Conservation (phyloP, 1,140 invertebrate species). For the Pogonomyrmex barbatus region DNA sequence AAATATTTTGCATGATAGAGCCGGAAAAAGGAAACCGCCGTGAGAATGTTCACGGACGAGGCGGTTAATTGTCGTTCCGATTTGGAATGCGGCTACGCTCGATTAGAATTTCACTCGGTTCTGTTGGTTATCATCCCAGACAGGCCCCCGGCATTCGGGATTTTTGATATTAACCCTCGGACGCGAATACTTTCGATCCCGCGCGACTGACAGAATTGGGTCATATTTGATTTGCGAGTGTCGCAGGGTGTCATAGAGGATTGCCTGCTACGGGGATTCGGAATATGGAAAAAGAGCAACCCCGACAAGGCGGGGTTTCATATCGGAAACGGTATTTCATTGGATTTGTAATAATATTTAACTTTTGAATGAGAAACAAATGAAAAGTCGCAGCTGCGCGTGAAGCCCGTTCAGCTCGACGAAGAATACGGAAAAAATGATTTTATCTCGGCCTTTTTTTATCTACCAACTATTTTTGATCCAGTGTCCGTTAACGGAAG, state of each 20-base stretch:
- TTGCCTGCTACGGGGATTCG: background rate
- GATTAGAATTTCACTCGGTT: constrained; percentile 57
- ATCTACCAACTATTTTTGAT: constrained; percentile 12
- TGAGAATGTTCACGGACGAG: constrained; percentile 26
- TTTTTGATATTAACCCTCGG: constrained; percentile 52
- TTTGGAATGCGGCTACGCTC: constrained; percentile 61
- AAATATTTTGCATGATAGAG: constrained; percentile 63
- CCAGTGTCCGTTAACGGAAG: background rate
- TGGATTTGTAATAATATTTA: constrained; percentile 60
- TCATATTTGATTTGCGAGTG: constrained; percentile 63
- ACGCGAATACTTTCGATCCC: constrained; percentile 42
- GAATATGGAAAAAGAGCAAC: constrained; percentile 48
- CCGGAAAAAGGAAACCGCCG: constrained; percentile 2
- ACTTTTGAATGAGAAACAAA: constrained; percentile 59
- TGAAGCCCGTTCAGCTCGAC: background rate
- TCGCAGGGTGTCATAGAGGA: constrained; percentile 15
- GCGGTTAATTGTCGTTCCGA: constrained; percentile 65
- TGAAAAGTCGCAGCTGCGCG: constrained; percentile 42
- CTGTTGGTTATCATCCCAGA: constrained; percentile 40
- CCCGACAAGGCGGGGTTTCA: constrained; percentile 33
- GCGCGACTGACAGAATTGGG: constrained; percentile 57
- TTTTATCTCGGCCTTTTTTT: background rate
- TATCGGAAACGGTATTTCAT: constrained; percentile 57
- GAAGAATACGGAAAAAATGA: background rate
- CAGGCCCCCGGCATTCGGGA: constrained; percentile 24